phyloP scores from a whole-genome alignment of 2,888 invertebrate species.

The Xestia rhomboidea region DNA sequence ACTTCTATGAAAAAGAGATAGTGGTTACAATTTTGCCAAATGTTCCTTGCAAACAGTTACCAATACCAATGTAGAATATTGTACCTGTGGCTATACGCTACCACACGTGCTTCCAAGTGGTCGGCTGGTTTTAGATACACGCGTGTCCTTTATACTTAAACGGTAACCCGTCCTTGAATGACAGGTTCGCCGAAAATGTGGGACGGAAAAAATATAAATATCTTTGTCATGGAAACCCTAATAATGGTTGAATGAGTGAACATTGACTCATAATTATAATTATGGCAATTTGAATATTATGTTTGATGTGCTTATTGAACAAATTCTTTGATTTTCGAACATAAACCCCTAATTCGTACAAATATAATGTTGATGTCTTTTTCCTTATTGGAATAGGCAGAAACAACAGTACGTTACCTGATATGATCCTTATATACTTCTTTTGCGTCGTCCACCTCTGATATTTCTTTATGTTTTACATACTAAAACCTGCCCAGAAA shows the following conservation, averaged over 20 bases:
- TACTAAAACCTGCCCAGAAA: not conserved
- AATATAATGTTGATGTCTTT: not conserved
- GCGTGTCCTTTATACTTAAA: slow-evolving; percentile 39
- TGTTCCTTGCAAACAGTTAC: slow-evolving; percentile 9
- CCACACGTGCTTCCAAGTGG: slow-evolving; percentile 14
- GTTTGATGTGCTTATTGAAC: no score
- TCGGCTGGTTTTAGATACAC: slow-evolving; percentile 36
- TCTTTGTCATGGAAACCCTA: slow-evolving; percentile 14
- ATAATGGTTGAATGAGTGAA: slow-evolving; percentile 18
- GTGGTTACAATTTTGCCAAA: not conserved
- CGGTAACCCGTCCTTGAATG: slow-evolving; percentile 49
- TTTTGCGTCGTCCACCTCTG: not conserved
- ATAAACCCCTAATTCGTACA: not conserved
- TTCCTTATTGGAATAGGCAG: not conserved
- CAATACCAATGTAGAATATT: slow-evolving; percentile 20
- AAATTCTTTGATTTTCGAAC: not conserved
- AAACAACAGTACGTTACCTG: not conserved
- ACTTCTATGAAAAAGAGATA: not conserved
- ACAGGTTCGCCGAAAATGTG: slow-evolving; percentile 27
- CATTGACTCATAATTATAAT: slow-evolving; percentile 6
- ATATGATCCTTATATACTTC: not conserved
- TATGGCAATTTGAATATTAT: no score
- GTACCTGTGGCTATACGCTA: slow-evolving; percentile 9
- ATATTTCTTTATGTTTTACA: not conserved
- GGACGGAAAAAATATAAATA: slow-evolving; percentile 53